Percentiles rank a stretch among this genome's conserved stretches.
phyloP scores from a whole-genome alignment of 2,797 vertebrate species.

The Trematomus bernacchii region DNA sequence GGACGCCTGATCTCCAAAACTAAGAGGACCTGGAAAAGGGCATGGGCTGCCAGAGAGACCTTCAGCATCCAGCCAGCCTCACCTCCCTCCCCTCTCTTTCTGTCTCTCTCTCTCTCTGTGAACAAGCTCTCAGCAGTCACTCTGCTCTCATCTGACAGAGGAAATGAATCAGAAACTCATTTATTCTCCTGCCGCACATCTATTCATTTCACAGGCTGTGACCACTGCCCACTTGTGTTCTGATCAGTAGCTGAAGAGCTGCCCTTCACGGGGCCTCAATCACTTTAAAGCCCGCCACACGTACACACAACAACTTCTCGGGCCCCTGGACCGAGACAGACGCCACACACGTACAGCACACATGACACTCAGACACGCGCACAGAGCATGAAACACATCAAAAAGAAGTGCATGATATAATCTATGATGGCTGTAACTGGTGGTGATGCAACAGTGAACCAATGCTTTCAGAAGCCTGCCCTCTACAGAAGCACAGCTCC shows the following conservation, averaged over 20 bases:
- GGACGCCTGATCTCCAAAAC: constrained; percentile 54
- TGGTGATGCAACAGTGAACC: constrained; percentile 87
- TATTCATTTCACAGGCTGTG: constrained; percentile 73
- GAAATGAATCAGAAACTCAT: constrained; percentile 80
- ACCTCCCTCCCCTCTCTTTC: constrained; percentile 31
- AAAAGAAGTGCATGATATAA: constrained; percentile 85
- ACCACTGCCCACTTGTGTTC: constrained; percentile 73
- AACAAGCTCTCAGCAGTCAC: constrained; percentile 68
- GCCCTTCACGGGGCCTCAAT: constrained; percentile 60
- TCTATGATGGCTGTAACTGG: constrained; percentile 83
- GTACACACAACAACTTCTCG: constrained; percentile 45
- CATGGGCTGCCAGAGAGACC: constrained; percentile 63
- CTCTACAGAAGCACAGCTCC: constrained; percentile 81
- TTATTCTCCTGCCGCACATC: constrained; percentile 70
- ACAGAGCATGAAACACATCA: constrained; percentile 70
- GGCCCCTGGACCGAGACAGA: constrained; percentile 12
- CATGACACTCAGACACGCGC: constrained; percentile 34
- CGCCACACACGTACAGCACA: constrained; percentile 32
- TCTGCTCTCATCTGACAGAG: constrained; percentile 75
- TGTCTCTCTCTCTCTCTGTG: constrained; percentile 4
- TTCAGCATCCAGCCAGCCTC: constrained; percentile 53
- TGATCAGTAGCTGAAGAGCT: constrained; percentile 69
- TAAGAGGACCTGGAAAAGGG: constrained; percentile 58
- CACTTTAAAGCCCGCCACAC: constrained; percentile 50
- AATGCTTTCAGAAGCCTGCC: constrained; percentile 86